Percentiles rank a stretch among this genome's conserved stretches.
These are phyloP conservation scores for Pollimyrus isidori DNA, from an alignment of 2,113 vertebrate genomes.

Conservation along the genomic window DNA sequence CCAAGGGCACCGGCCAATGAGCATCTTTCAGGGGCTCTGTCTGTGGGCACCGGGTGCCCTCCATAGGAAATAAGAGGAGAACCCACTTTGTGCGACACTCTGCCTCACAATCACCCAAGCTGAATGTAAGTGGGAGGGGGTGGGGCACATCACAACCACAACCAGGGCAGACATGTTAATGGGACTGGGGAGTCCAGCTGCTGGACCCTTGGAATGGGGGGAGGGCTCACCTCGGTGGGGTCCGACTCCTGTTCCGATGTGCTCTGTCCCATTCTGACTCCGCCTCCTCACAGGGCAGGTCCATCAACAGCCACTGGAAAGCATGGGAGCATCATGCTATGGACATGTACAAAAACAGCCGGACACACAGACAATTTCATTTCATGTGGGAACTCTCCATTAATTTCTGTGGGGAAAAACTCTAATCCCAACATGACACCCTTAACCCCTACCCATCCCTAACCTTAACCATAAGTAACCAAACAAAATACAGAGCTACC, in stretches of 20 bases:
- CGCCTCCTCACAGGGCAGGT: conserved; percentile 56
- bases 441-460: too few species aligned
- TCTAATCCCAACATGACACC: too few species aligned
- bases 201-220: not conserved
- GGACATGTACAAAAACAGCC: not conserved
- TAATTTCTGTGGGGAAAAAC: too few species aligned
- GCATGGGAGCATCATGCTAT: conserved; percentile 11
- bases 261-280: conserved; percentile 64
- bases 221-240: conserved; percentile 42
- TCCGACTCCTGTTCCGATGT: conserved; percentile 58
- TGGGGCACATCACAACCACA: not conserved
- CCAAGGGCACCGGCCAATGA: not conserved
- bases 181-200: not conserved
- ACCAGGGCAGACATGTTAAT: not conserved
- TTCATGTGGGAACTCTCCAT: too few species aligned
- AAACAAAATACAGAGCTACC: too few species aligned
- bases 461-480: too few species aligned
- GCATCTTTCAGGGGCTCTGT: not conserved
- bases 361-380: not conserved
- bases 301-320: conserved; percentile 60
- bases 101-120: not conserved
- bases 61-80: not conserved
- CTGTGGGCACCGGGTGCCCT: not conserved
- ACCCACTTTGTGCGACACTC: not conserved
- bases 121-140: not conserved